Base-by-base conservation (phyloP, 2,888 invertebrate genomes). In the Ophonus ardosiacus region DNA sequence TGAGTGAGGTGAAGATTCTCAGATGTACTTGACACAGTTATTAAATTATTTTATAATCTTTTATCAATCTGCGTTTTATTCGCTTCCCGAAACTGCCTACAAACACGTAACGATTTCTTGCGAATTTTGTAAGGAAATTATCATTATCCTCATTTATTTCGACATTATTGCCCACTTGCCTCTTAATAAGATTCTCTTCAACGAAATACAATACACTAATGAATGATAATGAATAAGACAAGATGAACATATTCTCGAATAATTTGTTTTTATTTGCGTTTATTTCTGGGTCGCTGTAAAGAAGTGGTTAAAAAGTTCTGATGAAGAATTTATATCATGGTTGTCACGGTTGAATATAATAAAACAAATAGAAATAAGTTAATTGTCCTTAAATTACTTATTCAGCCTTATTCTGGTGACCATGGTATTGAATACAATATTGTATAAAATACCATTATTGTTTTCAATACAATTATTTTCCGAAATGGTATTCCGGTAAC, bases 41-140 rank as follows among this genome's bases (percentile, higher is more conserved):
- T 74, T 74, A 74, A 43, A 74, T 74, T 74, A 74, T 74, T 51
- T 38, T 68, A 68, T 68, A 68, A 68, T 68, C 68, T 68, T 38
- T 38, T 68, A 38, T 68, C 68, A 68, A 68, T 68, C 68, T 68
- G 13, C 63, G 63, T 18, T 63, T 63, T 10, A 31, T 63, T 63
- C 31, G 24, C n/a, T 68, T 68, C 68, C 31, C 38, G 38, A 68
- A 38, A 68, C 31, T 68, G 31, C 68, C 8, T 0, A 6, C n/a
- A n/a, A 31, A 38, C 68, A 68, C 38, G 68, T 15, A 68, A 31
- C 15, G 6, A n/a, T 68, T 38, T 68, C 38, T 68, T 17, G 24
- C 38, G 31, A 0, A 31, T 31, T 31, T 31, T 5, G 0, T 3
- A 3, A 31, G 31, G 31, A 31, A 68, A 15, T 15, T 15, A n/a